Evolutionary conservation across 2,888 invertebrate genomes (phyloP), one percentile per base, ranked within the genome.

Genomic region (Neuroscelio doddi): DNA sequence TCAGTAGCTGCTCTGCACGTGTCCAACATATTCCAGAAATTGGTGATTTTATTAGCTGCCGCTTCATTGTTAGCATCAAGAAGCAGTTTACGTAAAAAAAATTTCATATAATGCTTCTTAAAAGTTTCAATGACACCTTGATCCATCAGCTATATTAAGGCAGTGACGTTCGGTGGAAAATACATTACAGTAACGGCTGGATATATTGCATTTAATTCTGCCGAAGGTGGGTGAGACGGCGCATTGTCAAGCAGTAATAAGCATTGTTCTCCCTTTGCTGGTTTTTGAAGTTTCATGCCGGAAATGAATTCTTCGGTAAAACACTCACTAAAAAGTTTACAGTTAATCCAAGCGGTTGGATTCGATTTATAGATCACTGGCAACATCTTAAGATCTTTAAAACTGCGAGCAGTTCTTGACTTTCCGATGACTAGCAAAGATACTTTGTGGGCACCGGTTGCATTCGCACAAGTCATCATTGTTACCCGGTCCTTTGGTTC

Each of bases 401-500:
- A n/a, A 32, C 4, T 3, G n/a, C 12, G 32, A 7, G 32, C n/a
- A 10, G 9, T 39, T 14, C 14, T 7, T n/a, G 39, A 15, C n/a
- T 39, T 39, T 9, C 39, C 39, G 15, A 39, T 39, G 4, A 15
- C 15, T 12, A 39, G 17, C 14, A 39, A 14, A 16, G 7, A 14
- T 14, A 8, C 3, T 39, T 39, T 3, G 17, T 39, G 15, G 7
- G 39, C 14, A 2, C 39, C 39, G 4, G 39, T 17, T 1, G 39
- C 39, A 14, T 39, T 39, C 14, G 39, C 39, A 12, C 39, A 39
- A 3, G n/a, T 9, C 14, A 39, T 39, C 3, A 42, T 3, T 24
- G 72, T 74, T 0, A 77, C 59, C 15, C 71, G 42, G 15, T 72
- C 72, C 52, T 72, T 75, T 7, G 53, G 53, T 1, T 64, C 42